phyloP scores from a whole-genome alignment of 2,113 vertebrate genomes.

The Marmota flaviventris region DNA sequence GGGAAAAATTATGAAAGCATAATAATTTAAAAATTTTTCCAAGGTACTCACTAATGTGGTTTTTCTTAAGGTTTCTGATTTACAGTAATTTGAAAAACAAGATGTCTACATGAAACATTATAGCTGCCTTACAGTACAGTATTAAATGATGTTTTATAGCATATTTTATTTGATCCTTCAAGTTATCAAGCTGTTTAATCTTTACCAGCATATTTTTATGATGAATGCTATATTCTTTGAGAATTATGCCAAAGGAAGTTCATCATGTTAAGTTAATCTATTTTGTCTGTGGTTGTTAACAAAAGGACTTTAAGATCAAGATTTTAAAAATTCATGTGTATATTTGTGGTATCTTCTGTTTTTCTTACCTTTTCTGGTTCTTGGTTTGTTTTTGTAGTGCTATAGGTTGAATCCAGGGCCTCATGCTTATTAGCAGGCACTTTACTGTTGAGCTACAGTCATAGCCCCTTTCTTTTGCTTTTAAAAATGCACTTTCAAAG shows the following conservation, averaged over 20 bases:
- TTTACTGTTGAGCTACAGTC: neutral
- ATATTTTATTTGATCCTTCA: slow-evolving; percentile 23
- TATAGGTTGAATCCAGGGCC: neutral
- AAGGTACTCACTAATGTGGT: neutral
- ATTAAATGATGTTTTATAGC: neutral
- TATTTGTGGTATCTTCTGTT: neutral
- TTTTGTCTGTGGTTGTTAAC: slow-evolving; percentile 32
- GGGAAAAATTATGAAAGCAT: slow-evolving; percentile 39
- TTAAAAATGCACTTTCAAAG: slow-evolving; percentile 20
- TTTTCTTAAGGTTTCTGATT: slow-evolving; percentile 16
- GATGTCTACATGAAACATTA: neutral
- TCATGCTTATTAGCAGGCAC: neutral
- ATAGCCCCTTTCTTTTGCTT: neutral
- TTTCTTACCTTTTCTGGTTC: neutral
- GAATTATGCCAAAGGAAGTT: slow-evolving; percentile 49
- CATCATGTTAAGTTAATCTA: slow-evolving; percentile 49
- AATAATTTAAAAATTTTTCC: slow-evolving; percentile 33
- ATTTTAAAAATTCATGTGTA: neutral
- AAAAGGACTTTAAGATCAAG: slow-evolving; percentile 9
- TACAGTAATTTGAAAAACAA: slow-evolving; percentile 25
- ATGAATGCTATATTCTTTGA: neutral
- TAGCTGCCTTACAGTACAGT: neutral
- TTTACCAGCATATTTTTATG: slow-evolving; percentile 48
- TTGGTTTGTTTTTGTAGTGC: neutral
- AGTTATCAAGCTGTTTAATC: slow-evolving; percentile 28